Conservation (phyloP, 2,888 invertebrate species). For the Drosophila mayaguana region DNA sequence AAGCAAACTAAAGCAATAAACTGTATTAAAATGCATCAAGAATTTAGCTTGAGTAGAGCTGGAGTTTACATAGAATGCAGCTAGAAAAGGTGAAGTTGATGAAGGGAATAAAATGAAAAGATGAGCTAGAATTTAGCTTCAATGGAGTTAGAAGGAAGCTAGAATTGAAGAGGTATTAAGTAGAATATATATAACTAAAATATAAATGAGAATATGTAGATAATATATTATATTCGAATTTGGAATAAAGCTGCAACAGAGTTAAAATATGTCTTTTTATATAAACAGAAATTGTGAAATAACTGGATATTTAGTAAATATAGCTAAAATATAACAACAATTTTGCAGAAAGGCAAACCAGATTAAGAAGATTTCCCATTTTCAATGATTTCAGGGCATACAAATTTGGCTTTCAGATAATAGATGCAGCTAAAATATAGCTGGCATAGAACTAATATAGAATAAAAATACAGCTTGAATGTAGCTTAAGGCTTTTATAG, state of each 20-base stretch:
- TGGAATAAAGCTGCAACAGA: not conserved
- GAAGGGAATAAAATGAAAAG: not conserved
- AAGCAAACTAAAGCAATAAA: slow-evolving; percentile 4
- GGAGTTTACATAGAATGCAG: not conserved
- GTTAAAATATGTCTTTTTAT: too few relatives aligned
- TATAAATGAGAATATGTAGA: not conserved
- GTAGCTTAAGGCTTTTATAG: too few relatives aligned
- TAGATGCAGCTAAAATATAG: not conserved
- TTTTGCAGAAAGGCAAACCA: too few relatives aligned
- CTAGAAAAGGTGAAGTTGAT: not conserved
- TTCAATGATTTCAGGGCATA: too few relatives aligned
- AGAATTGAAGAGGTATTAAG: too few relatives aligned
- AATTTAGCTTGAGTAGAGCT: not conserved
- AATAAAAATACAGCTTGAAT: too few relatives aligned
- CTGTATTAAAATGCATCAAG: not conserved
- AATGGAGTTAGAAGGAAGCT: not conserved
- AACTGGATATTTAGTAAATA: not conserved
- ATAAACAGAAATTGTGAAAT: too few relatives aligned
- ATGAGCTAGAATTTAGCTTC: not conserved
- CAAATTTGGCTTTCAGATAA: too few relatives aligned
- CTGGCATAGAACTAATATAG: too few relatives aligned
- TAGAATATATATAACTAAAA: not conserved
- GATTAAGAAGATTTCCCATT: too few relatives aligned
- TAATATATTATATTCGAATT: too few relatives aligned
- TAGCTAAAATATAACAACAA: not conserved